Conservation (phyloP, 2,113 vertebrate species). For the Myotis davidii region DNA sequence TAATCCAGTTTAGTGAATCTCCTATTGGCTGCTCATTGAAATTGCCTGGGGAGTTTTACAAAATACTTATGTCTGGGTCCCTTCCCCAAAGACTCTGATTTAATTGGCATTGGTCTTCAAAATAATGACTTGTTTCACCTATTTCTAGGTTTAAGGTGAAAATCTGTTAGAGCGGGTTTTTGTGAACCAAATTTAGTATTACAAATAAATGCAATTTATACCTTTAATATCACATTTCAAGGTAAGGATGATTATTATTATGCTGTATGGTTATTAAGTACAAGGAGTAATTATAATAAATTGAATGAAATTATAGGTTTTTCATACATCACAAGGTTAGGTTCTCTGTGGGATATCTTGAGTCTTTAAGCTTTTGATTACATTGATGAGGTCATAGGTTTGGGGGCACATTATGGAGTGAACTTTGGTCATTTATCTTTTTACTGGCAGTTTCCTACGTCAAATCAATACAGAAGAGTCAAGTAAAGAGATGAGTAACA, state of each 20-base stretch:
- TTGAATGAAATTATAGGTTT: not conserved
- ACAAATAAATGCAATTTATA: not conserved
- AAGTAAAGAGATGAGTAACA: not conserved
- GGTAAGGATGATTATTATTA: not conserved
- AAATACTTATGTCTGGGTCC: not conserved
- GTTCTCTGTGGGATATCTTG: not conserved
- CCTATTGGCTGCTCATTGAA: not conserved
- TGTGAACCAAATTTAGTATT: not conserved
- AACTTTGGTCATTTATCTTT: not conserved
- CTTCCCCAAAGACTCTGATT: not conserved
- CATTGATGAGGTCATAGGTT: not conserved
- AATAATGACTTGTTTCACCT: not conserved
- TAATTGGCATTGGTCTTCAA: not conserved
- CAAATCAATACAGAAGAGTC: not conserved
- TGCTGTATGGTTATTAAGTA: not conserved
- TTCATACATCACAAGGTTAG: not conserved
- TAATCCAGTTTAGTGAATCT: not conserved
- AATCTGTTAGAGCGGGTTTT: not conserved
- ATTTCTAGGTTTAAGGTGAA: not conserved
- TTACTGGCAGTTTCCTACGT: not conserved
- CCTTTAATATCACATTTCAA: not conserved
- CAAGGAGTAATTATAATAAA: not conserved
- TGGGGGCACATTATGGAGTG: not conserved
- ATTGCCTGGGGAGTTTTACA: not conserved
- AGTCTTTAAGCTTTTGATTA: not conserved